phyloP scores from a whole-genome alignment of 2,888 invertebrate genomes.

The Cephus sareptanus region DNA sequence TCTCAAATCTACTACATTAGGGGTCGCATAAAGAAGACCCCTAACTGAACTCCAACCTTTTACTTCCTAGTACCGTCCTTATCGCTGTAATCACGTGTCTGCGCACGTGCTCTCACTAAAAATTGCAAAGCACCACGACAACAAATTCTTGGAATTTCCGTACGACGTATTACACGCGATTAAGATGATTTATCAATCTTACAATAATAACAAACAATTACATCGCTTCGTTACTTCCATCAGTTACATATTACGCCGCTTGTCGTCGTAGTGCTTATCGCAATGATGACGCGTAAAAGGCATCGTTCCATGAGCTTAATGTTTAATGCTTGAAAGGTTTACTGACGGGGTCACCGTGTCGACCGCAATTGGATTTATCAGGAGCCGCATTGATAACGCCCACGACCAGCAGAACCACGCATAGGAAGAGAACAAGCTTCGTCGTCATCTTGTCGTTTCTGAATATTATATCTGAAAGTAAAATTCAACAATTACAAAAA shows the following conservation, averaged over 20 bases:
- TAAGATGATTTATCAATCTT: background rate
- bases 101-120: background rate
- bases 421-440: conserved; percentile 38
- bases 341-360: conserved; percentile 57
- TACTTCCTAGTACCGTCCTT: background rate
- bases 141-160: background rate
- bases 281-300: too few species aligned
- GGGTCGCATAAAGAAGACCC: background rate
- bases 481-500: background rate
- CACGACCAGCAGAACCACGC: conserved; percentile 41
- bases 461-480: background rate
- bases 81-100: background rate
- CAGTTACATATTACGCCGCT: background rate
- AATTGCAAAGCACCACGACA: background rate
- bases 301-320: background rate
- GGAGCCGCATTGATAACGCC: conserved; percentile 43
- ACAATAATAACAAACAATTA: background rate
- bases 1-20: background rate
- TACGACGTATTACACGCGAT: background rate
- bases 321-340: conserved; percentile 14
- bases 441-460: conserved; percentile 34
- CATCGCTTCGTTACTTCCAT: background rate
- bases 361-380: conserved; percentile 37
- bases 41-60: background rate
- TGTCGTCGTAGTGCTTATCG: background rate